Percentiles rank a stretch among this genome's conserved stretches.
These are phyloP conservation scores for Hirtodrosophila confusa DNA, from an alignment of 2,888 invertebrate species.

Conservation along the genomic window DNA sequence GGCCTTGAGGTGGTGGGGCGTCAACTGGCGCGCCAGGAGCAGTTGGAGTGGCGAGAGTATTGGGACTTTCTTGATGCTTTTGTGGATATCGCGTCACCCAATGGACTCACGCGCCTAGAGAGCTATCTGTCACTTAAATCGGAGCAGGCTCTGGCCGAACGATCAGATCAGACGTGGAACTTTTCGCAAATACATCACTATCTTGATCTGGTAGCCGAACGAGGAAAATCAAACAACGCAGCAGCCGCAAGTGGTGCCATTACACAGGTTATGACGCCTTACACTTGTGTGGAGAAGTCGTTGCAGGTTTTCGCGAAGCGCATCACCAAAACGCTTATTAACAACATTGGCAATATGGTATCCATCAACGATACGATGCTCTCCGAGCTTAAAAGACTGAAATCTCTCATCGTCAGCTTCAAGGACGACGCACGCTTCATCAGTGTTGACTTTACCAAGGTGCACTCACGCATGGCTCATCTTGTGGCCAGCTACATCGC, in stretches of 20 bases:
- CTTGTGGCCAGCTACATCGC: conserved; percentile 87
- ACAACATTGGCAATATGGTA: conserved; percentile 86
- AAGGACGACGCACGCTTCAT: conserved; percentile 88
- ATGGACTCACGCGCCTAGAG: conserved; percentile 91
- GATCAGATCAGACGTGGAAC: conserved; percentile 31
- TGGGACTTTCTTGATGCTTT: conserved; percentile 95
- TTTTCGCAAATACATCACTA: conserved; percentile 50
- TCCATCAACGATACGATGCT: conserved; percentile 87
- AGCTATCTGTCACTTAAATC: conserved; percentile 86
- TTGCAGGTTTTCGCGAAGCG: conserved; percentile 89
- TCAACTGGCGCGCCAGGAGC: conserved; percentile 88
- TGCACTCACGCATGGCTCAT: conserved; percentile 88
- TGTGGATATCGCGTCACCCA: conserved; percentile 89
- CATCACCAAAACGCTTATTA: conserved; percentile 87
- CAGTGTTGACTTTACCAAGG: conserved; percentile 87
- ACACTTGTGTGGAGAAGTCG: conserved; percentile 87
- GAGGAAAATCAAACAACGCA: conserved; percentile 9
- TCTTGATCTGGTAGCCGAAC: conserved; percentile 45
- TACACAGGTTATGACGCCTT: conserved; percentile 82
- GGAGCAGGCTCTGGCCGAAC: conserved; percentile 41
- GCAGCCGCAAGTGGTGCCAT: conserved; percentile 24
- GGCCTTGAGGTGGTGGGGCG: conserved; percentile 94
- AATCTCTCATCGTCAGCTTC: conserved; percentile 88
- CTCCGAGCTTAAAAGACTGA: conserved; percentile 88
- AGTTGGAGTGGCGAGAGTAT: conserved; percentile 94